Percentiles rank a stretch among this genome's conserved stretches.
Conservation (phyloP, 2,113 vertebrate species). For the Eulacestoma nigropectus region DNA sequence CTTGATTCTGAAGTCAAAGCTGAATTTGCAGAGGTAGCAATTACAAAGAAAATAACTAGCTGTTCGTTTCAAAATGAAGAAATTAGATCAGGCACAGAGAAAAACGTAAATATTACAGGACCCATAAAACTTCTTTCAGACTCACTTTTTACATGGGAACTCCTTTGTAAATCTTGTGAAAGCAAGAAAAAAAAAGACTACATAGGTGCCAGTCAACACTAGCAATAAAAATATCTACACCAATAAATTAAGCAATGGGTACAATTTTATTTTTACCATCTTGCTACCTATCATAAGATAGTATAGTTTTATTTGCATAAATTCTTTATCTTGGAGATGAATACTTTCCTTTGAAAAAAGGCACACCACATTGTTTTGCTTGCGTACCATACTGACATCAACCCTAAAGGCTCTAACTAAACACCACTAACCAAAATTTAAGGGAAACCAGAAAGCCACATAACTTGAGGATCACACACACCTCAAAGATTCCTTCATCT, state of each 20-base stretch:
- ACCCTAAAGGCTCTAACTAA: not conserved
- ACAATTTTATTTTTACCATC: not conserved
- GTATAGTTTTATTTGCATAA: not conserved
- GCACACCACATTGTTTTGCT: not conserved
- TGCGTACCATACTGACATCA: not conserved
- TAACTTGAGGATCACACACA: not conserved
- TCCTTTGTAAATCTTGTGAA: not conserved
- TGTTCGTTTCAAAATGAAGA: not conserved
- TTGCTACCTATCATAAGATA: not conserved
- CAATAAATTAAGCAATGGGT: not conserved
- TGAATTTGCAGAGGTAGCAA: constrained; percentile 9
- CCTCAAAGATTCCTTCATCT: not conserved
- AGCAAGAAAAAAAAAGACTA: not conserved
- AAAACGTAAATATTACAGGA: not conserved
- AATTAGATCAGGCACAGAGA: not conserved
- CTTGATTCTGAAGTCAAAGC: not conserved
- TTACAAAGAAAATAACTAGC: not conserved
- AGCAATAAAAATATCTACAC: not conserved
- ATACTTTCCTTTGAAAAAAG: not conserved
- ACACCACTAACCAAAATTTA: not conserved
- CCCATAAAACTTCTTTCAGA: not conserved
- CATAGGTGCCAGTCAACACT: not conserved
- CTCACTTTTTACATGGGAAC: not conserved
- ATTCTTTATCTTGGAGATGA: not conserved
- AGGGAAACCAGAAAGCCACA: not conserved